phyloP scores from a whole-genome alignment of 2,113 vertebrate species.

The Macrotis lagotis region DNA sequence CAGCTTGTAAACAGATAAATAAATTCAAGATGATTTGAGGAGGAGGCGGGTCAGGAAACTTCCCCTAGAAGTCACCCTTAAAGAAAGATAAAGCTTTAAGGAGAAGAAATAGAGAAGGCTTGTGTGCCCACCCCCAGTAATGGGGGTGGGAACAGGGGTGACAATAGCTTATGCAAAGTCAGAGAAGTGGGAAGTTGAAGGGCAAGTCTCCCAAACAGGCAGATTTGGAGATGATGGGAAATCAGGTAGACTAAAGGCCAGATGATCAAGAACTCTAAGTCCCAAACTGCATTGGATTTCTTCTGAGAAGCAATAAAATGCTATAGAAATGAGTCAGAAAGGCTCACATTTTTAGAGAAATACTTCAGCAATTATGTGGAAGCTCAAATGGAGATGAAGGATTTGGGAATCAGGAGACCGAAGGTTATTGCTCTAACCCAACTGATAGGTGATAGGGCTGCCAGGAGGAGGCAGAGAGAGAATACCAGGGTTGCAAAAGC shows the following conservation, averaged over 20 bases:
- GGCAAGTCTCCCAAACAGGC: neutral
- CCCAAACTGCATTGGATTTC: neutral
- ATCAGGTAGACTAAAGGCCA: neutral
- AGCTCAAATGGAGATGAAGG: neutral
- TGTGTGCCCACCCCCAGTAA: neutral
- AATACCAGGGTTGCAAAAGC: neutral
- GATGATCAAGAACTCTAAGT: neutral
- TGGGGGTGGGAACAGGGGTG: neutral
- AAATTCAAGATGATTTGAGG: neutral
- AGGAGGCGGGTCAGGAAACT: neutral
- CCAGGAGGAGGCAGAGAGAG: neutral
- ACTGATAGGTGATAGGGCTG: neutral
- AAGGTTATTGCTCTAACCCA: neutral
- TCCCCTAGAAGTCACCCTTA: neutral
- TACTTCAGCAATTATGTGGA: neutral
- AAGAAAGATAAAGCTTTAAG: neutral
- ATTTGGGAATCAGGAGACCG: neutral
- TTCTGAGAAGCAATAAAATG: neutral
- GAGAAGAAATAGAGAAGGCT: neutral
- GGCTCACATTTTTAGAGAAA: neutral
- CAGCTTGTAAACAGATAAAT: slow-evolving; percentile 48
- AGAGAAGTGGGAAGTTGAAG: neutral
- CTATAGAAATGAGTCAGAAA: neutral
- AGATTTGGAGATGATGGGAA: neutral
- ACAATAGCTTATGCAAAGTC: neutral